Evolutionary conservation across 2,888 invertebrate genomes (phyloP).

Genomic region (Acleris sparsana): DNA sequence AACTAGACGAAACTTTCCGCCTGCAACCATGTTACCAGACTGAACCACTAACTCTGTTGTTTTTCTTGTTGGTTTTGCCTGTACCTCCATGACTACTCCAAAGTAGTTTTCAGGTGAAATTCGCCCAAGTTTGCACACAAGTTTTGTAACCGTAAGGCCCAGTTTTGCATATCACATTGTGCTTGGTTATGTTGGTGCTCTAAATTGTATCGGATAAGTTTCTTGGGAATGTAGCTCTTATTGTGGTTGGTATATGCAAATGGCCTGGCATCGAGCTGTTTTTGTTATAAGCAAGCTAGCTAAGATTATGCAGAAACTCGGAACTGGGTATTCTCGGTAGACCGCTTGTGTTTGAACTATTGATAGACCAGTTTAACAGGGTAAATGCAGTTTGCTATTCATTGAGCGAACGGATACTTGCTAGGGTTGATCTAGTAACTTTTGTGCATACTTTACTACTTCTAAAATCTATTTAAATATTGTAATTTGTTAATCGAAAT

Average conservation of each 20-base stretch:
- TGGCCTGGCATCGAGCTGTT: conserved; percentile 25
- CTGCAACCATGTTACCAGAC: conserved; percentile 33
- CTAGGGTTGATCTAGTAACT: not conserved
- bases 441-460: too few relatives aligned
- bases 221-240: conserved; percentile 40
- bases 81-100: conserved; percentile 36
- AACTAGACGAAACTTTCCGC: conserved; percentile 35
- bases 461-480: too few relatives aligned
- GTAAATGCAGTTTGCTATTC: not conserved
- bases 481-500: too few relatives aligned
- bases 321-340: not conserved
- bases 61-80: conserved; percentile 42
- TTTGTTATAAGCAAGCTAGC: conserved; percentile 24
- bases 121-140: conserved; percentile 44
- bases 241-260: conserved; percentile 34
- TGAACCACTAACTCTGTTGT: conserved; percentile 38
- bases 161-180: conserved; percentile 54
- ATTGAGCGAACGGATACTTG: not conserved
- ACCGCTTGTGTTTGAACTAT: conserved; percentile 6
- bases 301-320: conserved; percentile 22
- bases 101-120: conserved; percentile 42
- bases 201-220: conserved; percentile 45
- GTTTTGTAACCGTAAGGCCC: conserved; percentile 45
- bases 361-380: not conserved
- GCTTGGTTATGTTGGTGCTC: conserved; percentile 42